Evolutionary conservation across 2,113 vertebrate genomes (phyloP).

Genomic region (Mirza zaza): DNA sequence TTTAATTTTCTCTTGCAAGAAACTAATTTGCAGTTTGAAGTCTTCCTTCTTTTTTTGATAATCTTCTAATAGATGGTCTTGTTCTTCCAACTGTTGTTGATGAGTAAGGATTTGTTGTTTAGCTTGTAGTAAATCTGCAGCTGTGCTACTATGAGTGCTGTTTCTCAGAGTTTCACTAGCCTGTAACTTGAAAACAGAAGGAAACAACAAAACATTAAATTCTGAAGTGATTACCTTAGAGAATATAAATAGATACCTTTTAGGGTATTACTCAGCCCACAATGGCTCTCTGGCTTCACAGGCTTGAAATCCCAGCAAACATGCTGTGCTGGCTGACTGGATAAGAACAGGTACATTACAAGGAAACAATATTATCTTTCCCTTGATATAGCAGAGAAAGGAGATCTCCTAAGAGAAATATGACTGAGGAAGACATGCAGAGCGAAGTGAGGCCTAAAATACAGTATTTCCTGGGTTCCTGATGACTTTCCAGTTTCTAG

Average conservation of each 20-base stretch:
- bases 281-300: not conserved
- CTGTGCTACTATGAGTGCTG: constrained; percentile 93
- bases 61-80: constrained; percentile 83
- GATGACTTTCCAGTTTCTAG: not conserved
- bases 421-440: not conserved
- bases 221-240: not conserved
- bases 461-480: not conserved
- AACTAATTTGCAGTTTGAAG: constrained; percentile 82
- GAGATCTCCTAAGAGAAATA: not conserved
- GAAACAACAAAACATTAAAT: constrained; percentile 21
- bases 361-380: not conserved
- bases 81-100: constrained; percentile 93
- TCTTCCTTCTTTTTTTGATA: constrained; percentile 87
- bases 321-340: not conserved
- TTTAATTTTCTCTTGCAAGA: constrained; percentile 86
- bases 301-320: not conserved
- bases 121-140: constrained; percentile 94
- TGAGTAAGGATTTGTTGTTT: constrained; percentile 91
- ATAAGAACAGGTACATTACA: not conserved
- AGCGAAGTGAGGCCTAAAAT: not conserved
- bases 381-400: not conserved
- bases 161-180: constrained; percentile 94
- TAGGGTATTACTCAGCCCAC: not conserved
- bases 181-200: constrained; percentile 89
- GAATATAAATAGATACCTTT: not conserved